Base-by-base conservation (phyloP, 2,888 invertebrate species). In the Cheilosia pagana region DNA sequence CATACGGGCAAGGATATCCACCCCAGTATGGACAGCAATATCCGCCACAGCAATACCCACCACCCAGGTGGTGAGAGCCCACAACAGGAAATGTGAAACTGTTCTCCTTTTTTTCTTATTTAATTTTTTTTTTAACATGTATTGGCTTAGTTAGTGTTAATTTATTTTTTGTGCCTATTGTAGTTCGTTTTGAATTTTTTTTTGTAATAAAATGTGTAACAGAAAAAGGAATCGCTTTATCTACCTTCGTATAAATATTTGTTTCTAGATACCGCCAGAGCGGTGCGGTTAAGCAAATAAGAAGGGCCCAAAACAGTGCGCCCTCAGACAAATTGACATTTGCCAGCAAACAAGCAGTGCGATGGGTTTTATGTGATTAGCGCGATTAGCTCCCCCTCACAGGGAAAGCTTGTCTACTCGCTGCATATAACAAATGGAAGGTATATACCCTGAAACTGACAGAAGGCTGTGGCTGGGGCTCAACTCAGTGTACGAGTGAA, bases 1-100 rank as follows among this genome's bases (percentile, higher is more conserved):
- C 31, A 55, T 85, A 85, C 53, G 60, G 59, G 12, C 79, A 68
- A 65, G 83, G 85, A 76, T 85, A 85, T 67, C 81, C 75, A 65
- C 81, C 81, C 31, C 72, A 55, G 7, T 65, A 59, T 53, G 74
- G 59, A 28, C 68, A 68, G 31, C 60, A 16, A 28, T 68, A 68
- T 60, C 81, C 81, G 25, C 79, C 83, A 7, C 70, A 70, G 23
- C 60, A 35, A 31, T 68, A 68, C 48, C 81, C 81, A 16, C 79
- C 83, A 3, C 83, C 83, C 7, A 74, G 74, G 52, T 83, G 79
- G 78, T 83, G 41, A 70, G 23, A 70, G 23, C 14, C 4, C n/a
- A 1, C 12, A 53, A 31, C 67, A 14, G n/a, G 39, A 57, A 23
- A 52, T 21, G 28, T 28, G n/a, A 62, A 35, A 25, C 43, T 35